Evolutionary conservation across 2,797 vertebrate species (phyloP).

Genomic region (Emys orbicularis): DNA sequence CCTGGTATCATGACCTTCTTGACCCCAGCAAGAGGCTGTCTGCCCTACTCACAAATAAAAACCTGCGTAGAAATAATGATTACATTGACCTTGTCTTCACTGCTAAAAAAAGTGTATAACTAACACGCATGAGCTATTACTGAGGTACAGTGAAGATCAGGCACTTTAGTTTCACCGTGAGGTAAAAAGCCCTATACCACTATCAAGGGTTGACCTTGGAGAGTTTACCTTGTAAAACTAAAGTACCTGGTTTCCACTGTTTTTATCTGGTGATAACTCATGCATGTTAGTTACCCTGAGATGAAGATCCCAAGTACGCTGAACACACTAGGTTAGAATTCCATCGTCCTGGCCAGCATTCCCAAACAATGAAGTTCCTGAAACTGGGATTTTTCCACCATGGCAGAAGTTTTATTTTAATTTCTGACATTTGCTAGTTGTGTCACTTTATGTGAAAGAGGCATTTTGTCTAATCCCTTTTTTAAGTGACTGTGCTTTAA

Average conservation of each 20-base stretch:
- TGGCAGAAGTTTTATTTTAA: background rate
- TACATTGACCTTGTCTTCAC: background rate
- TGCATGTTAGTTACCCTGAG: background rate
- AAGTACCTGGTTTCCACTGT: background rate
- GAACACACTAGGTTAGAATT: background rate
- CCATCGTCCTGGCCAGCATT: rapidly evolving
- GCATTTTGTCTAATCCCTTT: conserved; percentile 24
- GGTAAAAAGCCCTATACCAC: background rate
- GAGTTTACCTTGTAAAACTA: background rate
- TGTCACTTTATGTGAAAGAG: conserved; percentile 15
- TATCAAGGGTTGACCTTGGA: background rate
- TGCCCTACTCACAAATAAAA: background rate
- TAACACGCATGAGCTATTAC: background rate
- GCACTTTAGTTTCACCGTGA: background rate
- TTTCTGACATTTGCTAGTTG: conserved; percentile 15
- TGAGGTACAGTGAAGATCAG: background rate
- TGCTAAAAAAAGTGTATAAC: background rate
- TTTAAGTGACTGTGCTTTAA: background rate
- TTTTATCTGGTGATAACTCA: background rate
- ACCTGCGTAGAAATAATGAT: background rate
- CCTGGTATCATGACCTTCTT: rapidly evolving
- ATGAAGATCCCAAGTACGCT: background rate
- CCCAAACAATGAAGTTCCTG: background rate
- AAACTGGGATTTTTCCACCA: background rate
- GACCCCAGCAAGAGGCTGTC: background rate